Conservation (phyloP, 2,888 invertebrate species). For the Shargacucullia verbasci region DNA sequence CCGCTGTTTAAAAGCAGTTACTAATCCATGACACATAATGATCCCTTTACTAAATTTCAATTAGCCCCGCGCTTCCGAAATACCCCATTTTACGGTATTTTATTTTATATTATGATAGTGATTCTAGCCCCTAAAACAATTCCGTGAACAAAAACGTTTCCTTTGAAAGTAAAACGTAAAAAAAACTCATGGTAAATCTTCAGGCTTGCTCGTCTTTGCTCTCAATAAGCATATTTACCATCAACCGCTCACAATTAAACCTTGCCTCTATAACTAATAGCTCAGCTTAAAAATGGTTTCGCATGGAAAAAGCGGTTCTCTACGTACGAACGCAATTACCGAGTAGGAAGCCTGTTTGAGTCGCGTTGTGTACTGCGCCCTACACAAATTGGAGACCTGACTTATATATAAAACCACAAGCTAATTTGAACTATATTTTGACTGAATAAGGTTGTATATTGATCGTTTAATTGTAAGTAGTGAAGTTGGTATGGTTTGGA, state of each 20-base stretch:
- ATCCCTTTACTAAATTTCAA: too few species aligned
- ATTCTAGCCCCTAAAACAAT: too few species aligned
- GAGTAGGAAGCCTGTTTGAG: slow-evolving; percentile 14
- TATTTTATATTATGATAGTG: too few species aligned
- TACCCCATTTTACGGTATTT: too few species aligned
- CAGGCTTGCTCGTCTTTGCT: too few species aligned
- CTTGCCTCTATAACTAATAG: slow-evolving; percentile 2
- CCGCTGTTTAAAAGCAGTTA: too few species aligned
- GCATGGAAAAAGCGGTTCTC: slow-evolving; percentile 3
- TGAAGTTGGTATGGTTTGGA: background rate
- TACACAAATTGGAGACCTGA: slow-evolving; percentile 14
- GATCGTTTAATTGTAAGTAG: background rate
- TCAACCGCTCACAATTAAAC: background rate
- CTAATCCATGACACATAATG: too few species aligned
- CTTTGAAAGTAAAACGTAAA: too few species aligned
- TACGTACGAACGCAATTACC: slow-evolving; percentile 28
- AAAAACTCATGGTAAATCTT: too few species aligned
- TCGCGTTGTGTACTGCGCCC: slow-evolving; percentile 14
- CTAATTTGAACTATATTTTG: background rate
- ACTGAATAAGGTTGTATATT: background rate
- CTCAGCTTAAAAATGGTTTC: slow-evolving; percentile 9
- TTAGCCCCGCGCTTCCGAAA: too few species aligned
- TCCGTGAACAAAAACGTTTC: too few species aligned
- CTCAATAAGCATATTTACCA: too few species aligned
- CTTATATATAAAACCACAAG: background rate